These are phyloP conservation scores for Mythimna loreyi DNA, from an alignment of 2,888 invertebrate genomes.

Conservation along the genomic window DNA sequence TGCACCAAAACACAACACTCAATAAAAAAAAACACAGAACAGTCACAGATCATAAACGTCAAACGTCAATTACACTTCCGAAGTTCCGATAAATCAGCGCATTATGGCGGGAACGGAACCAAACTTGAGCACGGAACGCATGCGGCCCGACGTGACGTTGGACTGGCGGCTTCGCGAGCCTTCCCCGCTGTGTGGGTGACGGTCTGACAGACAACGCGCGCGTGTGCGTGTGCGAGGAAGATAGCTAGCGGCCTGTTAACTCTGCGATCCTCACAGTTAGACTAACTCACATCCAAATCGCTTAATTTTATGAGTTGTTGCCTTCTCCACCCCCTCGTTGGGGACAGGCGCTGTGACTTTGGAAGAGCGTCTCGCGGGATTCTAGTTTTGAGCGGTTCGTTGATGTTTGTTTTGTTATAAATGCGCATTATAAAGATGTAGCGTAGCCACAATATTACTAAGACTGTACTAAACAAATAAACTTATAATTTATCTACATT, in stretches of 20 bases:
- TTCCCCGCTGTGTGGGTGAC: slow-evolving; percentile 53
- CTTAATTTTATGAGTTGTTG: slow-evolving; percentile 92
- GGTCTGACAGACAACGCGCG: slow-evolving; percentile 48
- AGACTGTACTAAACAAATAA: background rate
- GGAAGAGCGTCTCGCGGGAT: slow-evolving; percentile 64
- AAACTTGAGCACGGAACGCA: slow-evolving; percentile 58
- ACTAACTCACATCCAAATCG: slow-evolving; percentile 91
- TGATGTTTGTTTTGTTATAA: slow-evolving; percentile 33
- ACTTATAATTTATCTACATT: background rate
- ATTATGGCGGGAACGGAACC: slow-evolving; percentile 66
- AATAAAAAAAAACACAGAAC: slow-evolving; percentile 61
- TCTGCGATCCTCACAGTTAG: slow-evolving; percentile 90
- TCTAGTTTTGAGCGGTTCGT: slow-evolving; percentile 30
- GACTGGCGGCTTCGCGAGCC: slow-evolving; percentile 61
- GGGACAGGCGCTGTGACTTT: slow-evolving; percentile 78
- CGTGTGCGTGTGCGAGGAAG: slow-evolving; percentile 80
- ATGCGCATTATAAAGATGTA: slow-evolving; percentile 7
- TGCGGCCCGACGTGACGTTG: slow-evolving; percentile 63
- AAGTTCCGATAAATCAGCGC: slow-evolving; percentile 65
- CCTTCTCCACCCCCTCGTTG: slow-evolving; percentile 90
- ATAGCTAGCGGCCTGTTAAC: slow-evolving; percentile 86
- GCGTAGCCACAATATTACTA: background rate
- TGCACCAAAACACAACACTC: slow-evolving; percentile 58
- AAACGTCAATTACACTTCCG: slow-evolving; percentile 69
- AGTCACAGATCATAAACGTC: slow-evolving; percentile 66